Percentiles rank a stretch among this genome's conserved stretches.
Conservation (phyloP, 2,888 invertebrate species). For the Zelleria hepariella region DNA sequence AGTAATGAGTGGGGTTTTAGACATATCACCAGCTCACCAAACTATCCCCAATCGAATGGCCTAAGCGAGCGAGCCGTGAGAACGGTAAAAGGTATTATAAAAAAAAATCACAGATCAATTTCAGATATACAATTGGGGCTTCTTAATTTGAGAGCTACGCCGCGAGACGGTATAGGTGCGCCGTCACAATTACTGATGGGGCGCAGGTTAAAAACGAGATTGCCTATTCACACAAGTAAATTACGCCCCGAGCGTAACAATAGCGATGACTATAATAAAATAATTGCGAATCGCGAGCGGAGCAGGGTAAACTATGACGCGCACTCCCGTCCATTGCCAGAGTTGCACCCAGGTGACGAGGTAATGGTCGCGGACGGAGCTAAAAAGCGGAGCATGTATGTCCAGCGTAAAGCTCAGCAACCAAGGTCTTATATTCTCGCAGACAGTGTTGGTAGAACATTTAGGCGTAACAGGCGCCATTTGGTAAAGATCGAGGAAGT, state of each 20-base stretch:
- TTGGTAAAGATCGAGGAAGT: not conserved
- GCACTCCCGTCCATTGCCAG: not conserved
- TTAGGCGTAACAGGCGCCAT: not conserved
- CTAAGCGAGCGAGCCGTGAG: not conserved
- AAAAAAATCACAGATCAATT: not conserved
- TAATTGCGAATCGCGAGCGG: too few species aligned
- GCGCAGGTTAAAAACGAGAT: not conserved
- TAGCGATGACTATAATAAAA: too few species aligned
- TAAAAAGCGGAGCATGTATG: not conserved
- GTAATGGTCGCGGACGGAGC: not conserved
- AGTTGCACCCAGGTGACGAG: not conserved
- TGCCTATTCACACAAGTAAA: not conserved
- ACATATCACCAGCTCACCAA: not conserved
- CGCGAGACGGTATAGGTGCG: not conserved
- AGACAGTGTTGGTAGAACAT: not conserved
- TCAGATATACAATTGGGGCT: not conserved
- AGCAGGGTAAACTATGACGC: not conserved
- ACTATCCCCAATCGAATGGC: slow-evolving; percentile 1
- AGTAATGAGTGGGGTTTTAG: not conserved
- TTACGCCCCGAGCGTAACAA: not conserved
- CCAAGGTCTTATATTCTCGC: not conserved
- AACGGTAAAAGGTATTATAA: not conserved
- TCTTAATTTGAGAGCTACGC: not conserved
- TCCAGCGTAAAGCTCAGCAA: not conserved
- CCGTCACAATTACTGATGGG: slow-evolving; percentile 1